Evolutionary conservation across 2,888 invertebrate species (phyloP), one percentile per base, ranked within the genome.

Genomic region (Tolmerus cingulatus): DNA sequence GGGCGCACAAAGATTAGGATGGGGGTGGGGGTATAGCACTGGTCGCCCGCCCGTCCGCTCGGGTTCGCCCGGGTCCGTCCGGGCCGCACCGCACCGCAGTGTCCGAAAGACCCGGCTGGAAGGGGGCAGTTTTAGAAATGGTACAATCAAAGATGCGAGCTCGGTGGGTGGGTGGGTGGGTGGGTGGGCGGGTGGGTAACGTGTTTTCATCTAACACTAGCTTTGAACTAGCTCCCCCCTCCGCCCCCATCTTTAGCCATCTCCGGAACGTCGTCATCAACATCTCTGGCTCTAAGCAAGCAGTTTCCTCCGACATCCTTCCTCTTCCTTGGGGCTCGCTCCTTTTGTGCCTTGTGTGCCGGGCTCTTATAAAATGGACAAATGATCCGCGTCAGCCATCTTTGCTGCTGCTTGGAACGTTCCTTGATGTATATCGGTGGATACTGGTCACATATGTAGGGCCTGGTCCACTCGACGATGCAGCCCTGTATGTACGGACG

Each of bases 351-450:
- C 55, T 81, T 27, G 79, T 77, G 86, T 87, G 81, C 74, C 85
- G 77, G 74, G 86, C 81, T 88, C 77, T 81, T 87, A 87, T 86
- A 82, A 87, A 87, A 87, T 86, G 86, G 87, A 88, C 87, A 88
- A 87, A 88, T 87, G 87, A 87, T 87, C 77, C 88, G 88, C 88
- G 88, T 87, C 87, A 88, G 87, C 88, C 88, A 88, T 87, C 88
- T 88, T 88, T 88, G 86, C 87, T 88, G 86, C 87, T 86, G 74
- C 77, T 87, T 55, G 77, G 77, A 87, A 84, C 34, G 43, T 74
- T 85, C 74, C 85, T 85, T 85, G 85, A 79, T 79, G 66, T 87
- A 86, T 86, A 86, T 77, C 76, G 55, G 77, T 86, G 76, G 86
- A 86, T 86, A 86, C 86, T 86, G 86, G 86, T 86, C 86, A 86